Percentiles rank a stretch among this genome's conserved stretches.
Conservation (phyloP, 2,113 vertebrate species). For the Thunnus maccoyii region DNA sequence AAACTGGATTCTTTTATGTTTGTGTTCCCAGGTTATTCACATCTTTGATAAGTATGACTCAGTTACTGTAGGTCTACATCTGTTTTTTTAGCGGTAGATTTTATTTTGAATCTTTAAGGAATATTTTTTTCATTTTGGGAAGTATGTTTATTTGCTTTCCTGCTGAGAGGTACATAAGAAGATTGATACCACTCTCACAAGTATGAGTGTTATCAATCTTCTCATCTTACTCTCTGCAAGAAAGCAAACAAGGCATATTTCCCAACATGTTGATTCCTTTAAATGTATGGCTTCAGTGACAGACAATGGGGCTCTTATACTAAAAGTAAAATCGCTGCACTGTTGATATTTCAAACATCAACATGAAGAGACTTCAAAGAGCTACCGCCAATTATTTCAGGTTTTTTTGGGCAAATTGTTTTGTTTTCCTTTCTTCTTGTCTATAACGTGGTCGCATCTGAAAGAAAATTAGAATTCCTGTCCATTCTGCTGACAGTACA, state of each 20-base stretch:
- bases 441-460: background rate
- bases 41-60: no score
- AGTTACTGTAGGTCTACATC: no score
- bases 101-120: no score
- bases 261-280: background rate
- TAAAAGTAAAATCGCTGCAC: background rate
- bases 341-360: background rate
- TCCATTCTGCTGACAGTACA: conserved; percentile 21
- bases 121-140: no score
- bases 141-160: no score
- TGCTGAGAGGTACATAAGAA: no score
- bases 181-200: no score
- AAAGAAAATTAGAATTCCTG: background rate
- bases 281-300: background rate
- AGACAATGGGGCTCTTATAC: background rate
- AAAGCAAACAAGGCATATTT: background rate
- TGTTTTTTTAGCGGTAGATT: no score
- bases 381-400: no score
- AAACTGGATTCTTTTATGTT: conserved; percentile 11
- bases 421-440: no score
- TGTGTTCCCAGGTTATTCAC: background rate
- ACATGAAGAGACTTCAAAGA: no score
- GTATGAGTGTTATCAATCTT: background rate
- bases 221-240: background rate
- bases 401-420: no score